Percentiles rank a stretch among this genome's conserved stretches.
phyloP scores from a whole-genome alignment of 2,113 vertebrate species.

The Ictidomys tridecemlineatus region DNA sequence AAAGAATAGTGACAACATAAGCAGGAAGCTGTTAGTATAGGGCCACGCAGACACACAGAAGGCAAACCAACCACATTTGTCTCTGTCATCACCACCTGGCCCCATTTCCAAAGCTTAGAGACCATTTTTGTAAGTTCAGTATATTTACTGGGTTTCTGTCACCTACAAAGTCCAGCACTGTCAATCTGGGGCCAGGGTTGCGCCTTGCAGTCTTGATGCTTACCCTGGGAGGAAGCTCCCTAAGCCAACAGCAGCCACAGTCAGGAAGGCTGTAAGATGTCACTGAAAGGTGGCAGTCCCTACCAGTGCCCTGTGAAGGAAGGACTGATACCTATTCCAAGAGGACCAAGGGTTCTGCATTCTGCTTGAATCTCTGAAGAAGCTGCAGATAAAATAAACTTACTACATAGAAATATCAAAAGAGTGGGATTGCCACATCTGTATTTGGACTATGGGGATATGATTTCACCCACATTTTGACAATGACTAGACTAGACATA shows the following conservation, averaged over 20 bases:
- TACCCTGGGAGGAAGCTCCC: not conserved
- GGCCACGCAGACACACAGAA: not conserved
- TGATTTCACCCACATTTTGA: not conserved
- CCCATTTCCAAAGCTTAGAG: not conserved
- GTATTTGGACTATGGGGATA: not conserved
- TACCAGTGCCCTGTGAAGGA: not conserved
- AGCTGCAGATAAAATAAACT: not conserved
- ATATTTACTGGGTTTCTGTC: slow-evolving; percentile 58
- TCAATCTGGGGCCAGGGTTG: not conserved
- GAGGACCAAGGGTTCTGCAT: not conserved
- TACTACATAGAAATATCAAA: not conserved
- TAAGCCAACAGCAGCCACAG: not conserved
- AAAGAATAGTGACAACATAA: not conserved
- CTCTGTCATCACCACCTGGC: not conserved
- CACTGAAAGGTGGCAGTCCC: not conserved
- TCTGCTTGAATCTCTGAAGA: not conserved
- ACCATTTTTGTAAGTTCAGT: not conserved
- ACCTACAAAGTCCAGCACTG: not conserved
- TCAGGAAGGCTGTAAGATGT: not conserved
- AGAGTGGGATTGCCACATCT: not conserved
- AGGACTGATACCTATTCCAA: not conserved
- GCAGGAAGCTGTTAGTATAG: not conserved
- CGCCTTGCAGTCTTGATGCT: not conserved
- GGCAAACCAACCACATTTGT: slow-evolving; percentile 9
- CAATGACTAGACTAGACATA: not conserved